Evolutionary conservation across 1,140 invertebrate genomes (phyloP).

Genomic region (Trachelipus rathkii): DNA sequence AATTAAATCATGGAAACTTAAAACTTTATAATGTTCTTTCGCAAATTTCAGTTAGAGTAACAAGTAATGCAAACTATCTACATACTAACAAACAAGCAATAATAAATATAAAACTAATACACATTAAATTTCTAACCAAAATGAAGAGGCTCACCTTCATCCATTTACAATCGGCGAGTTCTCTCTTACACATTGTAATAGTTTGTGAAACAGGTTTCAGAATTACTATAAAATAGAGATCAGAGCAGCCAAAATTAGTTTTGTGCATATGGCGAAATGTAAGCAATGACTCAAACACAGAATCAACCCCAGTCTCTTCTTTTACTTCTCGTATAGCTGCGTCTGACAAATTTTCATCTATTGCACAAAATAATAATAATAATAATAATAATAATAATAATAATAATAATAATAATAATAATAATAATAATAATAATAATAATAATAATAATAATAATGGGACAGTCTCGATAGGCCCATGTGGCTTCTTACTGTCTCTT

Average conservation of each 20-base stretch:
- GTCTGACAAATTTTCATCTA: slow-evolving; percentile 72
- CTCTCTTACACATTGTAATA: slow-evolving; percentile 65
- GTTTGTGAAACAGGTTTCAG: slow-evolving; percentile 63
- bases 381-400: too few species aligned
- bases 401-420: too few species aligned
- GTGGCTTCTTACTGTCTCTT: too few species aligned
- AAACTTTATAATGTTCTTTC: too few species aligned
- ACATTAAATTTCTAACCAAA: too few species aligned
- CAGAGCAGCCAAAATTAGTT: slow-evolving; percentile 72
- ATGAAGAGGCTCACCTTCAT: slow-evolving; percentile 58
- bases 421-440: too few species aligned
- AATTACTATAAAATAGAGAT: slow-evolving; percentile 73
- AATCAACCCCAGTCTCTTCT: slow-evolving; percentile 80
- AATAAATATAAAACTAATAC: too few species aligned
- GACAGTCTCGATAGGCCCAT: too few species aligned
- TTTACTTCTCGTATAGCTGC: slow-evolving; percentile 78
- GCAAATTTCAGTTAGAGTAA: too few species aligned
- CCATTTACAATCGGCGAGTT: slow-evolving; percentile 74
- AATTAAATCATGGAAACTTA: too few species aligned
- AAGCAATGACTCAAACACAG: slow-evolving; percentile 69
- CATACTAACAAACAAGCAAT: too few species aligned
- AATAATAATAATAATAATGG: slow-evolving; percentile 1
- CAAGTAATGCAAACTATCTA: too few species aligned
- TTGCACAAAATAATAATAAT: neutral
- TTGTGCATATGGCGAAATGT: slow-evolving; percentile 65